Base-by-base conservation (phyloP, 2,888 invertebrate species). In the Andrena chrysosceles region DNA sequence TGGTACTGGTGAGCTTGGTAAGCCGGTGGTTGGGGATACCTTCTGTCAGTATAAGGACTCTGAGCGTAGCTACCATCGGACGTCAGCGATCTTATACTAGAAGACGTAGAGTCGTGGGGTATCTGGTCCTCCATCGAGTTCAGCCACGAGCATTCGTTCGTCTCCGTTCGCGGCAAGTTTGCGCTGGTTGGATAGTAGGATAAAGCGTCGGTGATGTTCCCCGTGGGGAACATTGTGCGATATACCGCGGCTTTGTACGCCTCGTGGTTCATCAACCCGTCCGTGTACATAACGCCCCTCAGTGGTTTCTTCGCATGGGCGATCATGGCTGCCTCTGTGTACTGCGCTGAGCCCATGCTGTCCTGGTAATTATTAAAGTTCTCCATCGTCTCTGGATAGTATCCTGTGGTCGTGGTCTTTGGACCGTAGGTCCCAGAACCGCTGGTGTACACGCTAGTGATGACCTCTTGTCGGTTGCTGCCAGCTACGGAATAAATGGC, bases 151-250 rank as follows among this genome's bases (percentile, higher is more conserved):
- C 95, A 93, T 89, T 96, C 96, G 91, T 93, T 94, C 56, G 94
- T 94, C 81, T 96, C 96, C 64, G 95, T 94, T 63, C 94, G 93
- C 26, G 96, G 95, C 68, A 95, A 92, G 91, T 95, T 95, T 86
- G 95, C 95, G 49, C 96, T 96, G 1, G 96, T 97, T 1, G 97
- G 97, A 93, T 98, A 98, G 89, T 97, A 98, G 0, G 97, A 97
- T 7, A 98, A 94, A 16, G 97, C 97, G 92, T 98, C 97, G 0
- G 97, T 97, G 31, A 98, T 95, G 79, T 94, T 94, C 4, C 96
- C 96, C 1, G 96, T 95, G 56, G 97, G 97, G 90, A 96, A 97
- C 94, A 96, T 96, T 48, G 96, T 95, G 75, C 96, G 95, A 90
- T 96, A 96, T 93, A 96, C 95, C 1, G 95, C 95, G 56, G 95